These are phyloP conservation scores for Atlantisia rogersi DNA, from an alignment of 2,113 vertebrate genomes.

Conservation along the genomic window DNA sequence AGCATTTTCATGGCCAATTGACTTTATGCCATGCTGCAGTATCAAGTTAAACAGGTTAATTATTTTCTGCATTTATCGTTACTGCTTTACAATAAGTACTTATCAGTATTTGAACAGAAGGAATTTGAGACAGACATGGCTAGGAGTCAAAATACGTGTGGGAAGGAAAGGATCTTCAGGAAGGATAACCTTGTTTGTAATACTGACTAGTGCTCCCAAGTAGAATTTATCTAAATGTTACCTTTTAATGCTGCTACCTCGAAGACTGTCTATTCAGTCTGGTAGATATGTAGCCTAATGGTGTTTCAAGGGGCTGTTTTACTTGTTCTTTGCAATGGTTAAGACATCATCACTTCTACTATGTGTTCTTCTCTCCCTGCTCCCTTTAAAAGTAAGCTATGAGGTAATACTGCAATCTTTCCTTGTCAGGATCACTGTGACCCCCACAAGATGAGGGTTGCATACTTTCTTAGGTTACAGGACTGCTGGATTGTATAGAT, in stretches of 20 bases:
- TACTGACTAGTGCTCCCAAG: not conserved
- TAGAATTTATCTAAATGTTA: conserved; percentile 16
- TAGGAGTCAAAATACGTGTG: not conserved
- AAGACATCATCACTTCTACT: not conserved
- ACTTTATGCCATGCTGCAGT: not conserved
- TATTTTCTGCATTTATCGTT: conserved; percentile 42
- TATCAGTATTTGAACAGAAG: conserved; percentile 37
- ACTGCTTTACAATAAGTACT: conserved; percentile 18
- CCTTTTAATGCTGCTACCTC: not conserved
- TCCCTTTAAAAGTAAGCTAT: not conserved
- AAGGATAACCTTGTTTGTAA: not conserved
- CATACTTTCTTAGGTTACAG: not conserved
- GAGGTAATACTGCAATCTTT: not conserved
- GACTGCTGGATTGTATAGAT: not conserved
- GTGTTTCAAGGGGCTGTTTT: not conserved
- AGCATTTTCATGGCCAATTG: conserved; percentile 22
- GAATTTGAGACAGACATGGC: not conserved
- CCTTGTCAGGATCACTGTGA: not conserved
- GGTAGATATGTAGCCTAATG: not conserved
- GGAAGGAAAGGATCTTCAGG: not conserved
- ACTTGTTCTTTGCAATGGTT: not conserved
- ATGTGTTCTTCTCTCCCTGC: not conserved
- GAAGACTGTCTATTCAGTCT: not conserved
- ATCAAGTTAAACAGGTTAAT: conserved; percentile 40
- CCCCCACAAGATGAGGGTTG: not conserved